phyloP scores from a whole-genome alignment of 1,140 invertebrate genomes.

The Papilio glaucus region DNA sequence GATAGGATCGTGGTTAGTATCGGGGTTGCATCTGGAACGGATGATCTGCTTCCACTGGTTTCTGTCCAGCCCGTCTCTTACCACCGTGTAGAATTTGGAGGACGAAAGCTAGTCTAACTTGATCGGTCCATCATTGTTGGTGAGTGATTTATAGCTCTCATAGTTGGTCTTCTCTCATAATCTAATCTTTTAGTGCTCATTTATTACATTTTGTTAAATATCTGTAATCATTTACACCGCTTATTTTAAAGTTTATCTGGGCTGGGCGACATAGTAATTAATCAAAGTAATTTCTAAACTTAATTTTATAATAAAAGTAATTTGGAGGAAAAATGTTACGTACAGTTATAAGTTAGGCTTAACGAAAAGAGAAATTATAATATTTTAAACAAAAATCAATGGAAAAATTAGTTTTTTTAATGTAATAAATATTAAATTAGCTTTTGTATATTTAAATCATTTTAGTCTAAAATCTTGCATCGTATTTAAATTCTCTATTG shows the following conservation, averaged over 20 bases:
- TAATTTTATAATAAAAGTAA: conserved; percentile 12
- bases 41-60: too few species aligned
- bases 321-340: neutral
- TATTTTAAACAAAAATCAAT: neutral
- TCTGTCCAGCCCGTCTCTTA: too few species aligned
- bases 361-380: neutral
- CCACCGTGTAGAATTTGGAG: too few species aligned
- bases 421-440: neutral
- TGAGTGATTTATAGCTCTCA: too few species aligned
- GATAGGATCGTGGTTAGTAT: too few species aligned
- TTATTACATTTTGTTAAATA: neutral
- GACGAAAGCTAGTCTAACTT: too few species aligned
- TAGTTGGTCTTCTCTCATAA: too few species aligned
- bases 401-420: neutral
- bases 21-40: too few species aligned
- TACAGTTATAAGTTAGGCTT: neutral
- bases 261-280: neutral
- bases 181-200: neutral
- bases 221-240: neutral
- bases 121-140: too few species aligned
- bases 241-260: neutral
- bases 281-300: neutral
- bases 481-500: conserved; percentile 1
- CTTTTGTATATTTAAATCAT: neutral
- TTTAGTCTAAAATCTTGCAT: neutral